Evolutionary conservation across 2,797 vertebrate species (phyloP).

Genomic region (Jordanella pulchra): DNA sequence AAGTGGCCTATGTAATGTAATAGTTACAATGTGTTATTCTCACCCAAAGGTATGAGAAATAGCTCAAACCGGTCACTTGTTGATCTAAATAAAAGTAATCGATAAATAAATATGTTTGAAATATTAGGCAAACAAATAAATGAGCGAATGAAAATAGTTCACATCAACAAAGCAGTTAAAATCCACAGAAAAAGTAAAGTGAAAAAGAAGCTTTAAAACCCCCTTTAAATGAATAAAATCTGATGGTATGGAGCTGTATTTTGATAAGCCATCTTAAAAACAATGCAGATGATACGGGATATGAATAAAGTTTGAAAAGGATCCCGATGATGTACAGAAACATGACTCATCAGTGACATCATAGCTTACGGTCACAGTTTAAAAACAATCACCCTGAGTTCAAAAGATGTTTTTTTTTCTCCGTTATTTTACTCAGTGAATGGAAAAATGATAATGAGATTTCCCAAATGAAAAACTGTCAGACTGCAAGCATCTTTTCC

Average conservation of each 20-base stretch:
- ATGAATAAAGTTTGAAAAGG: neutral
- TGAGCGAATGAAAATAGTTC: neutral
- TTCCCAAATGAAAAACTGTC: neutral
- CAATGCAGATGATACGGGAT: neutral
- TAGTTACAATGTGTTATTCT: neutral
- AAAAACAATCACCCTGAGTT: neutral
- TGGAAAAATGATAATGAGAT: neutral
- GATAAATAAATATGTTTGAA: neutral
- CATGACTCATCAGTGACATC: constrained; percentile 16
- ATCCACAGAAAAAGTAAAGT: neutral
- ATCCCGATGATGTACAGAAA: neutral
- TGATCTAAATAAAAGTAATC: neutral
- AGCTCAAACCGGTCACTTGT: neutral
- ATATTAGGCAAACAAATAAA: too few relatives aligned
- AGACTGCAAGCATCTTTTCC: neutral
- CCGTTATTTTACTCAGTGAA: neutral
- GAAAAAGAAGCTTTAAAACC: neutral
- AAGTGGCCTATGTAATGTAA: neutral
- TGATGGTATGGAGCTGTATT: neutral
- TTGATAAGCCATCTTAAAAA: neutral
- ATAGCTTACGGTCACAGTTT: neutral
- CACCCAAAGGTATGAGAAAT: neutral
- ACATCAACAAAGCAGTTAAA: neutral
- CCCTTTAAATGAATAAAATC: neutral
- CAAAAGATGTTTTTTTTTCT: too few relatives aligned